These are phyloP conservation scores for Melanchra persicariae DNA, from an alignment of 2,888 invertebrate species.

Conservation along the genomic window DNA sequence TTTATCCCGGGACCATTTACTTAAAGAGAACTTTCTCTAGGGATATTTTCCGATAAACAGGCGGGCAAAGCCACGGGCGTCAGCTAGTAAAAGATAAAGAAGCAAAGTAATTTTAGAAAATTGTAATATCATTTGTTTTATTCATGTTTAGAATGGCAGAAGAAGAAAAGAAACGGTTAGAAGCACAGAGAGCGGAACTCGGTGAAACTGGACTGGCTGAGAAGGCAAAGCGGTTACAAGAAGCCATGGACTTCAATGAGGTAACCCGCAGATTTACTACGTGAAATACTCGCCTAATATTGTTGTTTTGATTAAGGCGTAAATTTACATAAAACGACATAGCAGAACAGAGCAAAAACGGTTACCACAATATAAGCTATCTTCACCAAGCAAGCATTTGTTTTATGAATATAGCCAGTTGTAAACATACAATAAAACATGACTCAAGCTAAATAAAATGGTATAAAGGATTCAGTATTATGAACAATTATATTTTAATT, in stretches of 20 bases:
- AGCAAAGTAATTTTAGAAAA: neutral
- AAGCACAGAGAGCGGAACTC: conserved; percentile 91
- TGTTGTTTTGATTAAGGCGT: no score
- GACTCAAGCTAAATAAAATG: neutral
- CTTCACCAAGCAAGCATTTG: neutral
- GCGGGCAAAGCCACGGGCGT: no score
- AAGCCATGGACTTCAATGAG: conserved; percentile 94
- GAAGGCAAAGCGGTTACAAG: conserved; percentile 91
- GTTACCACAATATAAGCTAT: no score
- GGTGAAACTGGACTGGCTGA: conserved; percentile 93
- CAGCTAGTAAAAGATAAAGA: no score
- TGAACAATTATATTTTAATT: conserved; percentile 5
- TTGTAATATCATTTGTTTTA: neutral
- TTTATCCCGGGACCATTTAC: no score
- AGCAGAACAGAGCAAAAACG: no score
- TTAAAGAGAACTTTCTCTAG: no score
- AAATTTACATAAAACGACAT: no score
- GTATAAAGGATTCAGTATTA: neutral
- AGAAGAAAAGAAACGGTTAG: conserved; percentile 93
- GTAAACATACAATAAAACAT: conserved; percentile 6
- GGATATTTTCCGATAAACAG: no score
- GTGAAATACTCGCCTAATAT: neutral
- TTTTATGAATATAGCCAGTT: neutral
- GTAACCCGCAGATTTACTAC: conserved; percentile 76
- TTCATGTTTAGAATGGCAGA: conserved; percentile 90